These are phyloP conservation scores for Hedychridium roseum DNA, from an alignment of 2,888 invertebrate genomes.

Conservation along the genomic window DNA sequence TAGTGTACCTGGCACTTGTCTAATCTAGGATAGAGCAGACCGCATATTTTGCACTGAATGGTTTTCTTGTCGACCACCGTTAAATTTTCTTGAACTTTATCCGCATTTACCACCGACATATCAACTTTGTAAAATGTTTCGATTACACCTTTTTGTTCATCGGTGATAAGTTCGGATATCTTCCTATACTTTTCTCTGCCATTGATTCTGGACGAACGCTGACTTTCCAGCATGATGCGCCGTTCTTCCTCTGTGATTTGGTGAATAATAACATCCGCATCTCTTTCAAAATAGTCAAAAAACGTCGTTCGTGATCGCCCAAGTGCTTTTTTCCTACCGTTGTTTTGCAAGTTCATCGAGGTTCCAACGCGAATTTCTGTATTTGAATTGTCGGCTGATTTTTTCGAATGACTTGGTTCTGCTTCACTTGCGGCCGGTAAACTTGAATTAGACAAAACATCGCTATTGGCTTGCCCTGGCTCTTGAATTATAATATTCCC, in stretches of 20 bases:
- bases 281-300: too few relatives aligned
- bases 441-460: constrained; percentile 9
- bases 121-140: constrained; percentile 45
- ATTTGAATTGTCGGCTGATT: too few relatives aligned
- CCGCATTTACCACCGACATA: constrained; percentile 42
- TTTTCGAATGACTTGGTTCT: not conserved
- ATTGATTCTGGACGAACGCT: too few relatives aligned
- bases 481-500: constrained; percentile 11
- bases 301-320: too few relatives aligned
- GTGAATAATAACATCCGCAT: too few relatives aligned
- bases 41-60: constrained; percentile 46
- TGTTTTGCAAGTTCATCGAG: too few relatives aligned
- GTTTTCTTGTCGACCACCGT: constrained; percentile 37
- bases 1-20: constrained; percentile 49
- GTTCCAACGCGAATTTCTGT: too few relatives aligned
- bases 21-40: constrained; percentile 37
- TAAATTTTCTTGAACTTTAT: constrained; percentile 37
- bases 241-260: too few relatives aligned
- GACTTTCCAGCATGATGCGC: too few relatives aligned
- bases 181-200: too few relatives aligned
- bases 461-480: constrained; percentile 7
- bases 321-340: too few relatives aligned
- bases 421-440: constrained; percentile 32
- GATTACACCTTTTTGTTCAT: constrained; percentile 47
- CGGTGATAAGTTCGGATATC: constrained; percentile 49